A percentile compares a stretch with the other conserved stretches of the same genome.
Conservation (phyloP, 2,113 vertebrate species). For the Speoplatyrhinus poulsoni region DNA sequence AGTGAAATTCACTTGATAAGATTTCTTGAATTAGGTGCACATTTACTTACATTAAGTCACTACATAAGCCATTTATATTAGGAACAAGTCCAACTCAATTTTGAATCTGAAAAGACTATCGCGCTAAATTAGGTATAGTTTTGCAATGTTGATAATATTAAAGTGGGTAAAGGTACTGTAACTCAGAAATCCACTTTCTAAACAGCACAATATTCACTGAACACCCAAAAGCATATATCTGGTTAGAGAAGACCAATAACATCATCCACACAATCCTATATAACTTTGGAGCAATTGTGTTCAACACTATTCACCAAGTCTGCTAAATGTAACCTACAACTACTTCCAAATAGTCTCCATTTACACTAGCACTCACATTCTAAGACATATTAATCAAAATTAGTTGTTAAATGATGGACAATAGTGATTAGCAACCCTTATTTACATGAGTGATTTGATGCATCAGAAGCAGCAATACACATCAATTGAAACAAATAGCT, state of each 20-base stretch:
- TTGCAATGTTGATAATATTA: too few species aligned
- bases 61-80: too few species aligned
- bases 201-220: too few species aligned
- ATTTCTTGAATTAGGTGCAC: too few species aligned
- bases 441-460: slow-evolving; percentile 41
- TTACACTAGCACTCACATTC: slow-evolving; percentile 59
- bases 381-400: slow-evolving; percentile 35
- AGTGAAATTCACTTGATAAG: too few species aligned
- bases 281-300: slow-evolving; percentile 60
- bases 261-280: slow-evolving; percentile 19
- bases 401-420: slow-evolving; percentile 17
- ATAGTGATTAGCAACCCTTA: slow-evolving; percentile 42
- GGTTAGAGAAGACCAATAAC: slow-evolving; percentile 37
- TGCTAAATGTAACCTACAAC: slow-evolving; percentile 53
- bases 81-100: too few species aligned
- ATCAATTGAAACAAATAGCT: slow-evolving; percentile 70
- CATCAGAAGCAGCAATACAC: slow-evolving; percentile 55
- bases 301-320: slow-evolving; percentile 62
- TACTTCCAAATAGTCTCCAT: slow-evolving; percentile 23
- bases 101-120: too few species aligned
- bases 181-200: too few species aligned
- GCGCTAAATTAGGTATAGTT: too few species aligned
- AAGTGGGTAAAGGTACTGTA: too few species aligned
- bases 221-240: slow-evolving; percentile 18
- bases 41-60: too few species aligned